These are phyloP conservation scores for Pangasius sanitwongsei DNA, from an alignment of 2,797 vertebrate species.

Conservation along the genomic window DNA sequence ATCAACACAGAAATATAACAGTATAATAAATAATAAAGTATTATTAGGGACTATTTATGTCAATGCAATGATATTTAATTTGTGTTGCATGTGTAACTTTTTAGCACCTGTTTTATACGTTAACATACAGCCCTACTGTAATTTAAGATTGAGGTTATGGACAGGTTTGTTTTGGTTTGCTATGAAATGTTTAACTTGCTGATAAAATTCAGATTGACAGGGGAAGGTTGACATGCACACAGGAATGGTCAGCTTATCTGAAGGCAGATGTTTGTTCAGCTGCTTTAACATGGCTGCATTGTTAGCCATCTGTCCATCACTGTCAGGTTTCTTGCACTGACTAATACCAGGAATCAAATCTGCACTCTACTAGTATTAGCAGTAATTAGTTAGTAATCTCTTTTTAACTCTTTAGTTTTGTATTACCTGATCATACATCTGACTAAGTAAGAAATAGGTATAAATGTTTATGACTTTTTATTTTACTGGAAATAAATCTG, in stretches of 20 bases:
- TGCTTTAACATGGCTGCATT: constrained; percentile 22
- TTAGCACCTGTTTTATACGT: not conserved
- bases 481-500: not conserved
- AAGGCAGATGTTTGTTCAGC: constrained; percentile 43
- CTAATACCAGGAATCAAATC: not conserved
- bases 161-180: not conserved
- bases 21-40: not conserved
- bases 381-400: not conserved
- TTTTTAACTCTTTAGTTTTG: not conserved
- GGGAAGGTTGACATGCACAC: not conserved
- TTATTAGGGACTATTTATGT: not conserved
- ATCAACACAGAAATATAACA: not conserved
- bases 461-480: not conserved
- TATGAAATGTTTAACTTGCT: not conserved
- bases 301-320: constrained; percentile 24
- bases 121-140: not conserved
- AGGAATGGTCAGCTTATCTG: constrained; percentile 34
- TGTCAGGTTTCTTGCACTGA: not conserved
- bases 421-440: not conserved
- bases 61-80: not conserved
- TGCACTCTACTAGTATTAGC: not conserved
- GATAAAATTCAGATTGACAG: constrained; percentile 4
- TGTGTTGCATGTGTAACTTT: not conserved
- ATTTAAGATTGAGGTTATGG: not conserved
- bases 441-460: not conserved